Percentiles rank a stretch among this genome's conserved stretches.
Conservation (phyloP, 2,888 invertebrate species). For the Amblyteles armatorius region DNA sequence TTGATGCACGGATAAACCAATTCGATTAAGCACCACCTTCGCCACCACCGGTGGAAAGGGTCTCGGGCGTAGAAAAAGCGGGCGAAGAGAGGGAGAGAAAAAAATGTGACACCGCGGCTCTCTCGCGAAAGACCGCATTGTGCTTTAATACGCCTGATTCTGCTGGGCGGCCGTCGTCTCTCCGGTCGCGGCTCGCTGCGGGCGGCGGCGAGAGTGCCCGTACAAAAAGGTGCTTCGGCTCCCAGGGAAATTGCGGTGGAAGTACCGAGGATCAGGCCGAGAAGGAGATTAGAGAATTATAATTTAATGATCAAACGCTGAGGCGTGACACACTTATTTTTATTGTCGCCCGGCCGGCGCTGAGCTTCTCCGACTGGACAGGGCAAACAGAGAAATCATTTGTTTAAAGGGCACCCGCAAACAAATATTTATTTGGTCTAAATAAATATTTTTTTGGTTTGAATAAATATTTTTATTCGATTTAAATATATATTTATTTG, state of each 20-base stretch:
- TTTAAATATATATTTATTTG: too few species aligned
- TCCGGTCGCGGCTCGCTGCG: background rate
- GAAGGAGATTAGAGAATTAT: conserved; percentile 50
- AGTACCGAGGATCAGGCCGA: conserved; percentile 39
- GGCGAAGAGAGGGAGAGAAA: conserved; percentile 9
- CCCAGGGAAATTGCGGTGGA: conserved; percentile 51
- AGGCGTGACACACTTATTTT: conserved; percentile 17
- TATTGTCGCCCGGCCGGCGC: background rate
- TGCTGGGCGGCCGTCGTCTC: background rate
- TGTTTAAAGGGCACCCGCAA: too few species aligned
- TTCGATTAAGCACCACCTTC: conserved; percentile 59
- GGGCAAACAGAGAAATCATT: too few species aligned
- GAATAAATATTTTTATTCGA: too few species aligned
- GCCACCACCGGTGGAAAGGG: conserved; percentile 34
- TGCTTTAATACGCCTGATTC: conserved; percentile 46
- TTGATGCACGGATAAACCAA: conserved; percentile 68
- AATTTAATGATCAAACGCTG: conserved; percentile 49
- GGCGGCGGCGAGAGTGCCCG: background rate
- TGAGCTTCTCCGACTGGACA: conserved; percentile 9
- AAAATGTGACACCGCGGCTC: conserved; percentile 34
- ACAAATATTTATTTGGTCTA: too few species aligned
- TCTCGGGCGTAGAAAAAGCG: conserved; percentile 19
- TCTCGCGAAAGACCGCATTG: conserved; percentile 45
- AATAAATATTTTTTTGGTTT: too few species aligned
- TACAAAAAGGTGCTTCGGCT: conserved; percentile 45